phyloP scores from a whole-genome alignment of 2,113 vertebrate species.

The Anoplopoma fimbria region DNA sequence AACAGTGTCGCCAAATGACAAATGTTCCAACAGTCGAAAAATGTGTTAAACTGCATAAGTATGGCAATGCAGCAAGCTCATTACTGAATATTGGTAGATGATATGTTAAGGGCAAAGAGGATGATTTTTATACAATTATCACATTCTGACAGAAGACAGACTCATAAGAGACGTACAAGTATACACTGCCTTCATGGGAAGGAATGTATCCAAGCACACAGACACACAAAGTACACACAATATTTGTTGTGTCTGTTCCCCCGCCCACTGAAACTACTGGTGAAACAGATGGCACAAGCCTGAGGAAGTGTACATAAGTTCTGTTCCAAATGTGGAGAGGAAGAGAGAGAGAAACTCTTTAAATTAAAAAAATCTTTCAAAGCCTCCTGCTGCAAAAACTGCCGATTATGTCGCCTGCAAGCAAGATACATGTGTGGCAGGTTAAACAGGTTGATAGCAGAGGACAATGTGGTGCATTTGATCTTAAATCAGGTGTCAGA shows the following conservation, averaged over 20 bases:
- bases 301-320: conserved; percentile 63
- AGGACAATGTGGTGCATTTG: conserved; percentile 15
- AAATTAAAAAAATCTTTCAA: conserved; percentile 70
- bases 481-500: conserved; percentile 41
- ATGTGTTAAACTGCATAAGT: conserved; percentile 31
- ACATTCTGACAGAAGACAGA: conserved; percentile 28
- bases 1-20: conserved; percentile 40
- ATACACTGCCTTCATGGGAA: conserved; percentile 14
- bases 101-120: conserved; percentile 39
- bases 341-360: conserved; percentile 27
- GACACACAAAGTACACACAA: not conserved
- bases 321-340: conserved; percentile 53
- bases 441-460: conserved; percentile 38
- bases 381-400: conserved; percentile 38
- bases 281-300: conserved; percentile 75
- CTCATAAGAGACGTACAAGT: conserved; percentile 27
- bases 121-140: not conserved
- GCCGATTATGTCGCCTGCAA: conserved; percentile 9
- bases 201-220: conserved; percentile 27
- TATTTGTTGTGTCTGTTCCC: conserved; percentile 66
- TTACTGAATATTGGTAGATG: conserved; percentile 8
- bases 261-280: conserved; percentile 40
- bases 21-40: conserved; percentile 45
- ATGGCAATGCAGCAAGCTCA: not conserved
- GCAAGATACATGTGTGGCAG: conserved; percentile 25